Base-by-base conservation (phyloP, 2,888 invertebrate species). In the Epinotia brunnichana region DNA sequence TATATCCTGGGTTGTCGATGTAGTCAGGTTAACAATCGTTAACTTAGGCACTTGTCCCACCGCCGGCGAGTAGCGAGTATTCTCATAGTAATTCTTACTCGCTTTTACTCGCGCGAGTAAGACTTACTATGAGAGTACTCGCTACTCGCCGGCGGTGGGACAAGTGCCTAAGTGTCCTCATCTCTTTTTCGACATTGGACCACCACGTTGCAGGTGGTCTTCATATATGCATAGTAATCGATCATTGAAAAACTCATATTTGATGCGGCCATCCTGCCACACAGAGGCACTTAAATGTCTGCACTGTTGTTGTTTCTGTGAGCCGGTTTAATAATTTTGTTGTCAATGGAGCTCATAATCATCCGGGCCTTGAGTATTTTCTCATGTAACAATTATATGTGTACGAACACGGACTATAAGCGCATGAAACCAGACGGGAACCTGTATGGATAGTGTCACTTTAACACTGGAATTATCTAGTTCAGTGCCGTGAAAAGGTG, bases 321-420 rank as follows among this genome's bases (percentile, higher is more conserved):
- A 48, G 10, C 48, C 4, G 10, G 24, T 63, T 53, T 54, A 56
- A 41, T 66, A 56, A 66, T 64, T 64, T 29, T 21, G 66, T n/a
- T 56, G 39, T 9, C 41, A 66, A 51, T 29, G n/a, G 17, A 41
- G 15, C 66, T 66, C 66, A 41, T 66, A 66, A 66, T 41, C 54
- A 56, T n/a, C 15, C 21, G n/a, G n/a, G 11, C 66, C 66, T 66
- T 66, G 66, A 56, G 15, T 66, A 56, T 56, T 56, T 56, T 66
- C 54, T 66, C 66, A 56, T 66, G 41, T 66, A 66, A 66, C 66
- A 66, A 29, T 66, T 56, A 66, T n/a, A 35, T 19, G 35, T 24
- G 53, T 21, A 21, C 15, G 19, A 1, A 35, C 35, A 35, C 35
- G 35, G n/a, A 24, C 10, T n/a, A 15, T 5, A 11, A n/a, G 41